Conservation (phyloP, 1,140 invertebrate species). For the Caenorhabditis tropicalis region DNA sequence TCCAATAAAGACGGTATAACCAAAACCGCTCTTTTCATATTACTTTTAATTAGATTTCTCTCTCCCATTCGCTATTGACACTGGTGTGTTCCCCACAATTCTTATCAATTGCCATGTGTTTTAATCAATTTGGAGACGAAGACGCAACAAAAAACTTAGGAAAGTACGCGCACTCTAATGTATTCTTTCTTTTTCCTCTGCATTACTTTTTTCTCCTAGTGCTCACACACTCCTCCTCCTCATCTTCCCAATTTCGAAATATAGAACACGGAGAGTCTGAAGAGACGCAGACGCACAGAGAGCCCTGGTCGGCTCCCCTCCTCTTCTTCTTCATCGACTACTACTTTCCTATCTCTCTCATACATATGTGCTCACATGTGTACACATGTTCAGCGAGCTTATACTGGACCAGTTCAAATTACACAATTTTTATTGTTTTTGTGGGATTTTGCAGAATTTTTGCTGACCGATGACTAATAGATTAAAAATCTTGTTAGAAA, state of each 20-base stretch:
- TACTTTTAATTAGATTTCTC: too few species aligned
- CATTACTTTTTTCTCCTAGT: not conserved
- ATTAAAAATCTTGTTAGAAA: not conserved
- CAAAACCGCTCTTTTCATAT: too few species aligned
- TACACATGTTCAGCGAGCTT: not conserved
- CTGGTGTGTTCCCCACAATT: not conserved
- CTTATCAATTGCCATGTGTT: not conserved
- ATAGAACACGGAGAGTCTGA: not conserved
- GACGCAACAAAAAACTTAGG: too few species aligned
- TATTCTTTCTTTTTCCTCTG: not conserved
- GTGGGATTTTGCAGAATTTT: not conserved
- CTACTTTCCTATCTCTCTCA: not conserved
- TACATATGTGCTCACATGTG: not conserved
- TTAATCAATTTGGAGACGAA: constrained; percentile 8
- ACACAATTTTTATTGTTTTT: too few species aligned
- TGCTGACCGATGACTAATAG: too few species aligned
- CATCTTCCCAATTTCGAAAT: not conserved
- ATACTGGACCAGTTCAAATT: too few species aligned
- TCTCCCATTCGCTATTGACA: not conserved
- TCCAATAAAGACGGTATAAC: too few species aligned
- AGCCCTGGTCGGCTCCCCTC: not conserved
- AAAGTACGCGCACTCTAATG: not conserved
- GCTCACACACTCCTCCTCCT: not conserved
- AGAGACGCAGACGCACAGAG: not conserved
- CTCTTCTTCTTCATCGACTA: too few species aligned